phyloP scores from a whole-genome alignment of 2,113 vertebrate genomes.

The Saimiri boliviensis region DNA sequence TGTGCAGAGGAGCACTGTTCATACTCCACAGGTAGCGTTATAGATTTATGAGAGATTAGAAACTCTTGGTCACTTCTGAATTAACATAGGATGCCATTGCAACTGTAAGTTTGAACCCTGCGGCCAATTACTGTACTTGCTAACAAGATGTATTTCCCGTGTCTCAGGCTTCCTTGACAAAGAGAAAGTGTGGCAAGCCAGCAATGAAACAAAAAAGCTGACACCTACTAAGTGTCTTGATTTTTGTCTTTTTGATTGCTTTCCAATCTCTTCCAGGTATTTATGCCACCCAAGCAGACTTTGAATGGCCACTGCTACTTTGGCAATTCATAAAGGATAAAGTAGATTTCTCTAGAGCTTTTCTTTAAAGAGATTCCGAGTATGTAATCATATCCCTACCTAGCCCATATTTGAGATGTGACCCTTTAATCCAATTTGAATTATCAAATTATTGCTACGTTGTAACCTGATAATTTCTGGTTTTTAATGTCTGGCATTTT shows the following conservation, averaged over 20 bases:
- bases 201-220: background rate
- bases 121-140: background rate
- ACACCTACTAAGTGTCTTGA: background rate
- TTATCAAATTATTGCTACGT: background rate
- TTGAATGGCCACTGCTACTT: background rate
- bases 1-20: background rate
- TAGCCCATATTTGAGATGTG: background rate
- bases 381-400: background rate
- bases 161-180: background rate
- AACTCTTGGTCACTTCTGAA: background rate
- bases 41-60: background rate
- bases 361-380: conserved; percentile 12
- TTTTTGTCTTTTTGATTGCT: background rate
- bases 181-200: background rate
- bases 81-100: background rate
- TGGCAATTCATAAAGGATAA: background rate
- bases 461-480: background rate
- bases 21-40: background rate
- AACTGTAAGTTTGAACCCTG: background rate
- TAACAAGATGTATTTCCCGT: background rate
- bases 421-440: background rate
- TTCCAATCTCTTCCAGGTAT: background rate
- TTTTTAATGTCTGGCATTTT: background rate
- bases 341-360: background rate
- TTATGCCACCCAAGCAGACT: background rate